A percentile compares a stretch with the other conserved stretches of the same genome.
phyloP scores from a whole-genome alignment of 2,888 invertebrate genomes.

The Ceratothoa steindachneri region DNA sequence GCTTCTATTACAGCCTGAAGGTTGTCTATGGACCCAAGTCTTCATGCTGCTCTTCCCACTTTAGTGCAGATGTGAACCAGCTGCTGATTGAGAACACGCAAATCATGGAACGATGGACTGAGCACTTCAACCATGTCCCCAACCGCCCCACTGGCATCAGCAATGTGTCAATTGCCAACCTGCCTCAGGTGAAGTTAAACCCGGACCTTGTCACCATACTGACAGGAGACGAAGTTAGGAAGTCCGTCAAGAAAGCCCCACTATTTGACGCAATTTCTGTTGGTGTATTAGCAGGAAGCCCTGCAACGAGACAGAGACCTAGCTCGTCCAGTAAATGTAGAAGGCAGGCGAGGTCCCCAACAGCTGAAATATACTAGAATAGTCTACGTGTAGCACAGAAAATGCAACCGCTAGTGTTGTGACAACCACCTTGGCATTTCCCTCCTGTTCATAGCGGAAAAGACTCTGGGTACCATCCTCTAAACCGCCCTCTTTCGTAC shows the following conservation, averaged over 20 bases:
- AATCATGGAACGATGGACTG: neutral
- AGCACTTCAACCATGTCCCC: constrained; percentile 5
- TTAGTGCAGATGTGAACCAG: neutral
- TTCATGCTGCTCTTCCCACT: neutral
- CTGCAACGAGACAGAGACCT: too few species aligned
- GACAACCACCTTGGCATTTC: too few species aligned
- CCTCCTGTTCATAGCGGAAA: too few species aligned
- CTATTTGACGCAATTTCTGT: too few species aligned
- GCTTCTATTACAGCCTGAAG: constrained; percentile 3
- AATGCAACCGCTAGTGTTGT: too few species aligned
- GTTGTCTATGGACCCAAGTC: neutral
- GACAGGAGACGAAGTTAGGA: constrained; percentile 1
- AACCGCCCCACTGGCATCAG: neutral
- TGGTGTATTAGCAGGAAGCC: too few species aligned
- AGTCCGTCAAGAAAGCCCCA: constrained; percentile 14
- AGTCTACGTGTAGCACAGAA: too few species aligned
- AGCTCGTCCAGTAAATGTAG: too few species aligned
- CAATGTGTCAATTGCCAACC: neutral
- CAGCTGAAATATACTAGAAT: too few species aligned
- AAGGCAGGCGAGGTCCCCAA: too few species aligned
- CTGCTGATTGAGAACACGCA: neutral
- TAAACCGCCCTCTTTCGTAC: too few species aligned
- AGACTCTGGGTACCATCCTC: too few species aligned
- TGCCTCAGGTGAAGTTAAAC: neutral
- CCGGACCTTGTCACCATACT: neutral